A percentile compares a stretch with the other conserved stretches of the same genome.
phyloP scores from a whole-genome alignment of 2,888 invertebrate species.

The Sphaerophoria taeniata region DNA sequence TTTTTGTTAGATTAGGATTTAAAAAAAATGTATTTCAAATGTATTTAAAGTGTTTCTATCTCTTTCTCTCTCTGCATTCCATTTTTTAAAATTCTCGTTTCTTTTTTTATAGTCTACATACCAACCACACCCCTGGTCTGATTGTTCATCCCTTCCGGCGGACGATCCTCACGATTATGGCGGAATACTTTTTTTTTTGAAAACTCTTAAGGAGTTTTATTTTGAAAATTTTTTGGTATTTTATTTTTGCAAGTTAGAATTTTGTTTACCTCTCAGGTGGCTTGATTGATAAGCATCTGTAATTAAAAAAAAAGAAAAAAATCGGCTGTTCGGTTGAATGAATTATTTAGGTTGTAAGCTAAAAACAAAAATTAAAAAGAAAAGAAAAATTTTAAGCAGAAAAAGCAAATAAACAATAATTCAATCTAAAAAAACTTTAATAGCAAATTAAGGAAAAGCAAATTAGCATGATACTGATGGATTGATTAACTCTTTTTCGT shows the following conservation, averaged over 20 bases:
- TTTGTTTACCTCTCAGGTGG: conserved; percentile 88
- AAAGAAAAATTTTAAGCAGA: conserved; percentile 37
- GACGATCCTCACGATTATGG: conserved; percentile 73
- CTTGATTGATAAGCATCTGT: conserved; percentile 90
- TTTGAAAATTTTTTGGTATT: conserved; percentile 62
- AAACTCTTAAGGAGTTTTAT: conserved; percentile 61
- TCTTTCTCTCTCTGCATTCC: conserved; percentile 62
- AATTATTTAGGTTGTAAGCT: conserved; percentile 82
- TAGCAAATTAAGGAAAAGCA: conserved; percentile 22
- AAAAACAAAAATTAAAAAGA: conserved; percentile 60
- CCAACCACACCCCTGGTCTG: conserved; percentile 77
- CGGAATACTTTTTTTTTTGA: conserved; percentile 43
- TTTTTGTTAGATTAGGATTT: conserved; percentile 28
- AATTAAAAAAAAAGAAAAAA: conserved; percentile 86
- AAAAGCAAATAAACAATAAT: conserved; percentile 18
- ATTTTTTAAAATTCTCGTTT: conserved; percentile 40
- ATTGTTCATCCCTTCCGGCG: conserved; percentile 75
- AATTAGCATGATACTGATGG: conserved; percentile 46
- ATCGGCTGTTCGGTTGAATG: conserved; percentile 84
- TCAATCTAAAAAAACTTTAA: neutral
- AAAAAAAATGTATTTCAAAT: neutral
- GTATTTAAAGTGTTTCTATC: conserved; percentile 33
- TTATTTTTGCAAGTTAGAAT: conserved; percentile 74
- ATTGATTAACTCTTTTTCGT: conserved; percentile 54
- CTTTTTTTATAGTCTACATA: conserved; percentile 63